A percentile compares a stretch with the other conserved stretches of the same genome.
phyloP scores from a whole-genome alignment of 2,888 invertebrate species.

The Ypsolopha sequella region DNA sequence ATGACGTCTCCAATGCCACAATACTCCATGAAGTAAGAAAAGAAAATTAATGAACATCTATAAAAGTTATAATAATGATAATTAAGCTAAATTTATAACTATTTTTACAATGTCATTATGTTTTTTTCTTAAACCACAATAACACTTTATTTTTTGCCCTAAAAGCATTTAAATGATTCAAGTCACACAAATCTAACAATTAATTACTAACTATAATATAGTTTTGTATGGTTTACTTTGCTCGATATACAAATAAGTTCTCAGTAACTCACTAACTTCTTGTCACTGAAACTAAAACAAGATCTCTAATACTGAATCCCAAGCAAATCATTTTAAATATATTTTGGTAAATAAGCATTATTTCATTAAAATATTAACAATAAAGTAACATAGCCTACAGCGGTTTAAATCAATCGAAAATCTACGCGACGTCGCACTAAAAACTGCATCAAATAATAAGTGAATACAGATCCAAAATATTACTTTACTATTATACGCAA shows the following conservation, averaged over 20 bases:
- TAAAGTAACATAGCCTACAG: constrained; percentile 40
- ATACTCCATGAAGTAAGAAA: constrained; percentile 69
- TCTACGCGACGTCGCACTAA: constrained; percentile 42
- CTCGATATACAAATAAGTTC: constrained; percentile 66
- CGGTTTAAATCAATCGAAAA: constrained; percentile 36
- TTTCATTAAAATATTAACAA: constrained; percentile 47
- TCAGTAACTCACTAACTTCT: constrained; percentile 40
- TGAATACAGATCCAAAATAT: background rate
- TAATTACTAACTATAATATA: constrained; percentile 68
- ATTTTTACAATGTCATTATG: constrained; percentile 71
- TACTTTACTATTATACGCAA: constrained; percentile 16
- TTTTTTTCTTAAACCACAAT: constrained; percentile 66
- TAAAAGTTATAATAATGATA: constrained; percentile 71
- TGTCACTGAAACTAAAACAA: constrained; percentile 45
- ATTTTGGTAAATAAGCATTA: constrained; percentile 67
- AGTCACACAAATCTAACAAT: constrained; percentile 72
- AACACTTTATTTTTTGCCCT: constrained; percentile 66
- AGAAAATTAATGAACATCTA: constrained; percentile 69
- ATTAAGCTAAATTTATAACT: constrained; percentile 70
- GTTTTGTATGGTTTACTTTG: constrained; percentile 63
- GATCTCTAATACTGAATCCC: constrained; percentile 63
- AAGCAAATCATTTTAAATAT: constrained; percentile 54
- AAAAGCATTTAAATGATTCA: constrained; percentile 68
- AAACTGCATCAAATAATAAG: background rate
- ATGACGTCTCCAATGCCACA: constrained; percentile 70